These are phyloP conservation scores for Stenotaenia linearis DNA, from an alignment of 2,888 invertebrate species.

Conservation along the genomic window DNA sequence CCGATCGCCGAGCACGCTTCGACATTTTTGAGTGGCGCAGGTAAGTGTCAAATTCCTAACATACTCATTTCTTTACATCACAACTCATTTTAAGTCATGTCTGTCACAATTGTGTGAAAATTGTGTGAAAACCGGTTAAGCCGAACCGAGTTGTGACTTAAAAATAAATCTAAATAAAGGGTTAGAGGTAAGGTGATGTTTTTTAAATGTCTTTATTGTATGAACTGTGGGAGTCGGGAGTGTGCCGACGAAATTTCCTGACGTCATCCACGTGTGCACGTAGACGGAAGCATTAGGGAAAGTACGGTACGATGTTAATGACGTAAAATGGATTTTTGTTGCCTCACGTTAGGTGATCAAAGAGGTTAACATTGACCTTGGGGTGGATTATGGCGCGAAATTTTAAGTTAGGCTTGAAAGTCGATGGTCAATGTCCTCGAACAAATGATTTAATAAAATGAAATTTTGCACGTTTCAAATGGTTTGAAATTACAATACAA, in stretches of 20 bases:
- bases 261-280: not conserved
- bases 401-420: not conserved
- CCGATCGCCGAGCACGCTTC: not conserved
- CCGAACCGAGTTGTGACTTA: not conserved
- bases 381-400: not conserved
- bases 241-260: no score
- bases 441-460: not conserved
- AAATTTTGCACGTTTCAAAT: not conserved
- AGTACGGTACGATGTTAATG: not conserved
- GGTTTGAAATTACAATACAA: conserved; percentile 4
- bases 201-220: no score
- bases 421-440: not conserved
- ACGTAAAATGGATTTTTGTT: not conserved
- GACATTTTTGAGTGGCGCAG: not conserved
- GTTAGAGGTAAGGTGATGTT: not conserved
- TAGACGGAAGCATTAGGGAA: not conserved
- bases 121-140: not conserved
- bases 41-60: not conserved
- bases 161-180: not conserved
- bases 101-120: not conserved
- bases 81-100: no score
- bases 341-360: not conserved
- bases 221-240: no score
- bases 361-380: not conserved
- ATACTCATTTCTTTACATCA: no score